Percentiles rank a stretch among this genome's conserved stretches.
phyloP scores from a whole-genome alignment of 2,797 vertebrate genomes.

The Smutsia temminckii region DNA sequence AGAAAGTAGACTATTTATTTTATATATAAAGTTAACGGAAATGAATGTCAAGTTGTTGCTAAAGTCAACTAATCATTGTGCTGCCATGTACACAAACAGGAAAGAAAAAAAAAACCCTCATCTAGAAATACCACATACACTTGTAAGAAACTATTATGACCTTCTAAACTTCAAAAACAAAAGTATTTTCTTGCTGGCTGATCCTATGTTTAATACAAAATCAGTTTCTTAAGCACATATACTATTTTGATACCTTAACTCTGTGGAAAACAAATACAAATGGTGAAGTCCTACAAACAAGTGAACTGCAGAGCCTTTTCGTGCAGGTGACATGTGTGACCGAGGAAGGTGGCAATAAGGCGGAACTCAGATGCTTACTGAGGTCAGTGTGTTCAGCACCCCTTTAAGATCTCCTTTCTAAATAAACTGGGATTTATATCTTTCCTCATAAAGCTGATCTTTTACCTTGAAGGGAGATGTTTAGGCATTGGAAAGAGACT shows the following conservation, averaged over 20 bases:
- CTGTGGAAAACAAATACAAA: not conserved
- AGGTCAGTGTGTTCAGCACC: not conserved
- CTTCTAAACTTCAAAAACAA: not conserved
- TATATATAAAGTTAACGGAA: not conserved
- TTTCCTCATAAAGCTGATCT: conserved; percentile 50
- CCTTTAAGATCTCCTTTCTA: not conserved
- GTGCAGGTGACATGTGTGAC: accelerated
- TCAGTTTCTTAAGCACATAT: not conserved
- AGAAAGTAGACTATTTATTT: not conserved
- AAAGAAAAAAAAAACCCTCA: not conserved
- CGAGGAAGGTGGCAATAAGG: not conserved
- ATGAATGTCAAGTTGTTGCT: not conserved
- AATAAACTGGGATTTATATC: not conserved
- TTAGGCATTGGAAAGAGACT: conserved; percentile 66
- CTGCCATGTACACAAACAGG: not conserved
- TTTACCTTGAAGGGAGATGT: conserved; percentile 47
- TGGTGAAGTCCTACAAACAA: not conserved
- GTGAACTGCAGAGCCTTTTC: not conserved
- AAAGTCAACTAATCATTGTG: not conserved
- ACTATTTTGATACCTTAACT: not conserved
- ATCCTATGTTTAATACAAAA: not conserved
- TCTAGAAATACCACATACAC: not conserved
- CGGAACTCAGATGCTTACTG: no score
- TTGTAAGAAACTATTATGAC: not conserved
- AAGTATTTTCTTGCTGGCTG: not conserved